Evolutionary conservation across 1,140 invertebrate genomes (phyloP).

Genomic region (Diorhabda sublineata): DNA sequence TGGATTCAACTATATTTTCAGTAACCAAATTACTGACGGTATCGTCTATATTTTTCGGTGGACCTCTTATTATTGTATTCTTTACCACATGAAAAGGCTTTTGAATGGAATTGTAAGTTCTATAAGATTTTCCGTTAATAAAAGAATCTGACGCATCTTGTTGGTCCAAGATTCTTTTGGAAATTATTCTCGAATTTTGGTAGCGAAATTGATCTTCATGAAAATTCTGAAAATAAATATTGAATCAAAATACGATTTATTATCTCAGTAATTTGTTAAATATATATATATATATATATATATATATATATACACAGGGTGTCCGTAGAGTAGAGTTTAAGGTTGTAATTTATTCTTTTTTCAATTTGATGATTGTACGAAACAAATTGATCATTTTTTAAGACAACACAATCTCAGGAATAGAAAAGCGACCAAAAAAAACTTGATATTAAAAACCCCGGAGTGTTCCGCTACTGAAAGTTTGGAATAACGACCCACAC

Average conservation of each 20-base stretch:
- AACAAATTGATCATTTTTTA: too few relatives aligned
- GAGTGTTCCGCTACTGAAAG: background rate
- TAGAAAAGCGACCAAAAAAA: too few relatives aligned
- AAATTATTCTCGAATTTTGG: background rate
- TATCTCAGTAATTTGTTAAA: too few relatives aligned
- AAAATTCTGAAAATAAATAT: background rate
- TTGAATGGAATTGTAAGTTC: background rate
- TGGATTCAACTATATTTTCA: background rate
- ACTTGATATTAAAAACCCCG: too few relatives aligned
- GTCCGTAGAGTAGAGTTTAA: too few relatives aligned
- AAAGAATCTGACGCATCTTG: background rate
- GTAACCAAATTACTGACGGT: background rate
- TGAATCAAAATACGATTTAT: too few relatives aligned
- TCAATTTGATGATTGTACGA: too few relatives aligned
- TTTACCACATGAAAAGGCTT: conserved; percentile 1
- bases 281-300: too few relatives aligned
- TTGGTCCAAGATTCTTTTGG: background rate
- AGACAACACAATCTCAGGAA: too few relatives aligned
- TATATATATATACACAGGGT: too few relatives aligned
- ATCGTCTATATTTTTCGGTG: background rate
- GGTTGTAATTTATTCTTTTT: too few relatives aligned
- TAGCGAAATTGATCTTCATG: background rate
- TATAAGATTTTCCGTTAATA: background rate
- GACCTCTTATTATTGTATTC: conserved; percentile 1
- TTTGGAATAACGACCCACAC: background rate